These are phyloP conservation scores for Antigone vipio DNA, from an alignment of 2,113 vertebrate genomes.

Conservation along the genomic window DNA sequence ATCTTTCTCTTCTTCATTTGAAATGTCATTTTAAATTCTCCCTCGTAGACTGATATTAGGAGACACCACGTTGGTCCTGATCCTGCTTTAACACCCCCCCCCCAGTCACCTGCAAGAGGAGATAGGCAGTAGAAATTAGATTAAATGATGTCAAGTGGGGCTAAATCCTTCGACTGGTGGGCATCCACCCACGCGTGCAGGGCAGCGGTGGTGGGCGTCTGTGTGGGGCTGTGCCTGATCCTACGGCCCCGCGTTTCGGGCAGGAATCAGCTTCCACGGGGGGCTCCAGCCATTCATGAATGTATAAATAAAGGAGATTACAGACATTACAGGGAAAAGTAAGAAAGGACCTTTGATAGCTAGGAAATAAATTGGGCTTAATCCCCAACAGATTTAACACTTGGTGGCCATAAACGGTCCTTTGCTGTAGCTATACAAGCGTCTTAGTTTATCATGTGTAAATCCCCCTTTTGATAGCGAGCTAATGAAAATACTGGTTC, in stretches of 20 bases:
- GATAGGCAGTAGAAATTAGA: background rate
- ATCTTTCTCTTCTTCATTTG: constrained; percentile 4
- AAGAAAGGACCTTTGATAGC: background rate
- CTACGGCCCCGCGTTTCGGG: accelerated
- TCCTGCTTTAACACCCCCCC: background rate
- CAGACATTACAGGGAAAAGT: background rate
- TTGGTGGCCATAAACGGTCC: background rate
- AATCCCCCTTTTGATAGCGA: background rate
- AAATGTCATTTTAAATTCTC: constrained; percentile 33
- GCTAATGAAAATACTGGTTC: background rate
- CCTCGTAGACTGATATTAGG: background rate
- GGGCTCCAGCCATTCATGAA: background rate
- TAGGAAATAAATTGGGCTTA: background rate
- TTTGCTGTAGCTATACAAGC: background rate
- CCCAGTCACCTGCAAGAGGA: background rate
- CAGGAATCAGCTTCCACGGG: background rate
- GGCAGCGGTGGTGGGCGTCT: background rate
- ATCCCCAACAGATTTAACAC: background rate
- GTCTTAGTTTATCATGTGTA: background rate
- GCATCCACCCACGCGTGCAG: accelerated
- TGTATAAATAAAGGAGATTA: background rate
- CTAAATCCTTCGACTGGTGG: background rate
- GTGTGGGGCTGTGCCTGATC: background rate
- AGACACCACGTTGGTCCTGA: background rate
- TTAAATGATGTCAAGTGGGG: background rate